Conservation (phyloP, 2,888 invertebrate genomes). For the Neocrepidodera transversa region DNA sequence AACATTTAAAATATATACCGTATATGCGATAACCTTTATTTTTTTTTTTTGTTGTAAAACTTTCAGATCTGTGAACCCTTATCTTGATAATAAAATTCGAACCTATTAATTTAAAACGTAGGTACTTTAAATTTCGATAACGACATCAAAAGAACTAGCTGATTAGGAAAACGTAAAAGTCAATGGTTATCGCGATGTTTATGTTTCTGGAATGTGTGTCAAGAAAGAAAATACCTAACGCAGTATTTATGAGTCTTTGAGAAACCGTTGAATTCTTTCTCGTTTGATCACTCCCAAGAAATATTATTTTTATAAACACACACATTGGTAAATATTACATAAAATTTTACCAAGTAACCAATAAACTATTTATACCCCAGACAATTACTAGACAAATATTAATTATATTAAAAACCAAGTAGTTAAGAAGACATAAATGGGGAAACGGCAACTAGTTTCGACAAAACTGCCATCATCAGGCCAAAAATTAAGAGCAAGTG, state of each 20-base stretch:
- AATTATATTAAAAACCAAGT: no score
- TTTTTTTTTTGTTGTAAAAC: not conserved
- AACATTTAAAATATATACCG: not conserved
- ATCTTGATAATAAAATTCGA: not conserved
- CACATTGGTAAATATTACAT: no score
- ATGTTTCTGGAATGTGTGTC: not conserved
- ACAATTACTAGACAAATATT: no score
- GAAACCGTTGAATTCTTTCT: not conserved
- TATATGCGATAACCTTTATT: not conserved
- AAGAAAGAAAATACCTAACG: not conserved
- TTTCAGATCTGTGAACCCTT: not conserved
- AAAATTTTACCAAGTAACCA: no score
- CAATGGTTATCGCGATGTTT: not conserved
- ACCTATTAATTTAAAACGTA: not conserved
- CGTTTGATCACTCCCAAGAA: no score
- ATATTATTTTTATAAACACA: no score
- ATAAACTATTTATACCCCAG: no score
- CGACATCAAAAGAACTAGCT: not conserved
- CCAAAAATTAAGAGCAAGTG: no score
- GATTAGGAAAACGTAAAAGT: not conserved
- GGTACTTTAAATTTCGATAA: not conserved
- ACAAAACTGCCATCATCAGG: no score
- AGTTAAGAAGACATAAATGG: no score
- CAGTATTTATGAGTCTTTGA: not conserved
- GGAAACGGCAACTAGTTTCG: no score